Base-by-base conservation (phyloP, 1,140 invertebrate species). In the Ruditapes philippinarum region DNA sequence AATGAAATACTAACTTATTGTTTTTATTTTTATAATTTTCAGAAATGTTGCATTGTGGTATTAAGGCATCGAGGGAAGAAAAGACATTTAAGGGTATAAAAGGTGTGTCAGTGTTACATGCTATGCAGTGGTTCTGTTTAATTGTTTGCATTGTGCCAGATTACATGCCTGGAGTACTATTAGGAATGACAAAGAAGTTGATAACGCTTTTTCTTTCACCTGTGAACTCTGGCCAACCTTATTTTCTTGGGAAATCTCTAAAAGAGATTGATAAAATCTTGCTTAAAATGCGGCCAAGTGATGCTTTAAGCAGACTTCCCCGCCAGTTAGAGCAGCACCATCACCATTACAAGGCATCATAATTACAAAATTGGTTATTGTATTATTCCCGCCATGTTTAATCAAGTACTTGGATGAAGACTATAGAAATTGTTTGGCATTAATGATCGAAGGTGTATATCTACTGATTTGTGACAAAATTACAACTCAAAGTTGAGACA, bases 141-240 rank as follows among this genome's bases (percentile, higher is more conserved):
- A 68, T 90, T 14, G 0, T 12, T n/a, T 83, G 89, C 17, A 54
- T 62, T 4, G 65, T 87, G 19, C 0, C 89, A 36, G 83, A 87
- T 28, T 90, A 90, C 22, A 90, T 82, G 78, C 78, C 87, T 76
- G 38, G 76, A 28, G 89, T 90, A 2, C 42, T 90, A 4, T 45
- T 88, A 11, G 88, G 88, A 42, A 49, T 85, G 9, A 85, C 74
- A 25, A 89, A 89, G 60, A 42, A 40, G 2, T 25, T 78, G 38
- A 0, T 89, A 54, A 45, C 25, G 28, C 78, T 76, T 78, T 78
- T 31, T 19, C 83, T 89, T 60, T 89, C 51, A 12, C 17, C 89
- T 42, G 68, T 76, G 22, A 45, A 86, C 17, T 45, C 45, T 81
- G 65, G 31, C n/a, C 84, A 81, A 54, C 36, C 51, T 1, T 90